Conservation (phyloP, 2,888 invertebrate species). For the Tetrapedia diversipes region DNA sequence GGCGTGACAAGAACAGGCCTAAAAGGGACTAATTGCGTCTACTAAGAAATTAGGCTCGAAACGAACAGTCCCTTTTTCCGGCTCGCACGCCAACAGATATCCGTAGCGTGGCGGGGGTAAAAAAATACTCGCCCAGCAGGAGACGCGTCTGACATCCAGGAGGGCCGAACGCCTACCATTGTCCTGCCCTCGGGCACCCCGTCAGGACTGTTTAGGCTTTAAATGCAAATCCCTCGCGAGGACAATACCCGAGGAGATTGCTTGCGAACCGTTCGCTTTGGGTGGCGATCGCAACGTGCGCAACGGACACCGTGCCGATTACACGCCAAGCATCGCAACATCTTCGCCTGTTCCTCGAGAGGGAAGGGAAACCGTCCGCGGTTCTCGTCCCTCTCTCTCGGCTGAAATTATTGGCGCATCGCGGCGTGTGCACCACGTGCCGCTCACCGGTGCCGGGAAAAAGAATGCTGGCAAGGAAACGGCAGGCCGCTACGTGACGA, state of each 20-base stretch:
- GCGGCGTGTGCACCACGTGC: slow-evolving; percentile 52
- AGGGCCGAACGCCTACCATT: slow-evolving; percentile 52
- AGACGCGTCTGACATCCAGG: slow-evolving; percentile 54
- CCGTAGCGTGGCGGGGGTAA: slow-evolving; percentile 4
- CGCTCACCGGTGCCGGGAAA: slow-evolving; percentile 18
- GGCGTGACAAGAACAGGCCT: slow-evolving; percentile 39
- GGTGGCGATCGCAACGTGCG: slow-evolving; percentile 74
- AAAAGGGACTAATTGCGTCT: slow-evolving; percentile 69
- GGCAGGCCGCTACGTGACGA: slow-evolving; percentile 63
- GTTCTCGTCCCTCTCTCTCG: too few species aligned
- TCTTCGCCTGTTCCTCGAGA: background rate
- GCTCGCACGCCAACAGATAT: slow-evolving; percentile 44
- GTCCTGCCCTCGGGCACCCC: slow-evolving; percentile 61
- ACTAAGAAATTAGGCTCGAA: slow-evolving; percentile 68
- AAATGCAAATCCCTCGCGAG: slow-evolving; percentile 74
- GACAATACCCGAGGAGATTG: slow-evolving; percentile 55
- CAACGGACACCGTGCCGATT: slow-evolving; percentile 63
- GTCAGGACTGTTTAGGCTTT: slow-evolving; percentile 71
- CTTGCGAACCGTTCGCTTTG: slow-evolving; percentile 58
- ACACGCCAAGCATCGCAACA: slow-evolving; percentile 25
- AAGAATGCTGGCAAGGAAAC: slow-evolving; percentile 22
- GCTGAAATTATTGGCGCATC: slow-evolving; percentile 26
- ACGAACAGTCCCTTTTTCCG: slow-evolving; percentile 17
- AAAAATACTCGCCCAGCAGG: slow-evolving; percentile 61
- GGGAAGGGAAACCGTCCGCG: background rate